Evolutionary conservation across 2,888 invertebrate genomes (phyloP).

Genomic region (Boloria euphrosyne): DNA sequence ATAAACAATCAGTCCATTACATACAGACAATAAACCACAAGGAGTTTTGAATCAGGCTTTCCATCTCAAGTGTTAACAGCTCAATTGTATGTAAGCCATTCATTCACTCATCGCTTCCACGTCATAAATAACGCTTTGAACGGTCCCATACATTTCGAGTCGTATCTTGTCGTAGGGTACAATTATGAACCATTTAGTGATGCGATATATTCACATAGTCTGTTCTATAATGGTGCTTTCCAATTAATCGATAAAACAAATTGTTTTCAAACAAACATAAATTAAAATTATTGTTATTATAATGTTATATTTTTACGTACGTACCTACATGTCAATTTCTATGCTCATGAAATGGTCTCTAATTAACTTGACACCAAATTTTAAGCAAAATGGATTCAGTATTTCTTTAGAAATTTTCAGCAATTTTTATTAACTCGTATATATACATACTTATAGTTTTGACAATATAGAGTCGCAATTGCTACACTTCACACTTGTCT

Average conservation of each 20-base stretch:
- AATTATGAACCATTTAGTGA: slow-evolving; percentile 41
- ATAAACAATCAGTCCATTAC: slow-evolving; percentile 11
- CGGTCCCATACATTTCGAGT: slow-evolving; percentile 41
- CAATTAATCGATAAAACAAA: neutral
- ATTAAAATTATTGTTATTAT: too few species aligned
- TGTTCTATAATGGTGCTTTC: slow-evolving; percentile 26
- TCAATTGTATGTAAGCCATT: slow-evolving; percentile 57
- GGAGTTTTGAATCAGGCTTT: slow-evolving; percentile 31
- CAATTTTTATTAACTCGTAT: too few species aligned
- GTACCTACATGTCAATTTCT: too few species aligned
- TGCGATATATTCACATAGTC: slow-evolving; percentile 27
- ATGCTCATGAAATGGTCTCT: too few species aligned
- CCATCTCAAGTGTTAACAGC: slow-evolving; percentile 56
- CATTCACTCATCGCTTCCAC: slow-evolving; percentile 53
- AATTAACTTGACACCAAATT: too few species aligned
- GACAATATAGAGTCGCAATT: too few species aligned
- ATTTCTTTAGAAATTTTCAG: too few species aligned
- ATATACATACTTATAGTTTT: too few species aligned
- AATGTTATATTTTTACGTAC: too few species aligned
- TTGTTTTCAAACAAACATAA: neutral
- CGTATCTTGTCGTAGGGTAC: slow-evolving; percentile 41
- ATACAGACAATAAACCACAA: slow-evolving; percentile 27
- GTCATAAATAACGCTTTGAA: slow-evolving; percentile 45
- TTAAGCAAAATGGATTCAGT: too few species aligned
- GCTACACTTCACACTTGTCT: too few species aligned